phyloP scores from a whole-genome alignment of 53 echinoderm and acorn worm genomes.

The Hippasteria phrygiana region DNA sequence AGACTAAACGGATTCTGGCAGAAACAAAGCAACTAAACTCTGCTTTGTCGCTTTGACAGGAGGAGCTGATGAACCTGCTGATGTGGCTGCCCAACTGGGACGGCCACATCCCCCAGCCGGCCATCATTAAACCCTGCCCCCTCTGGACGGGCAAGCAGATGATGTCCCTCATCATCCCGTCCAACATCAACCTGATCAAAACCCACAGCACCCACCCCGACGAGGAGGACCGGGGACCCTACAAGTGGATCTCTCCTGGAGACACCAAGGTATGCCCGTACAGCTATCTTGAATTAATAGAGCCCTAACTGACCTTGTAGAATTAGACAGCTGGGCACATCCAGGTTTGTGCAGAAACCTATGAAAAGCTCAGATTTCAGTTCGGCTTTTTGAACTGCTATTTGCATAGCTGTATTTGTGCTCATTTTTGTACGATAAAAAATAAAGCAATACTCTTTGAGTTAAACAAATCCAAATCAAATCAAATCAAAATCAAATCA shows the following conservation, averaged over 20 bases:
- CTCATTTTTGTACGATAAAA: no score
- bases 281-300: no score
- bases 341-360: no score
- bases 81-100: slow-evolving; percentile 99
- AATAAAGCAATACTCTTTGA: not conserved
- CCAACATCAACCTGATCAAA: slow-evolving; percentile 90
- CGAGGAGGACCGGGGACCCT: slow-evolving; percentile 90
- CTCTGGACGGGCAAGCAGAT: slow-evolving; percentile 99
- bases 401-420: no score
- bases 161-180: slow-evolving; percentile 89
- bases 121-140: slow-evolving; percentile 94
- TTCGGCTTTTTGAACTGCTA: no score
- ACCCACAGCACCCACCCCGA: slow-evolving; percentile 98
- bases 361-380: no score
- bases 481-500: not conserved
- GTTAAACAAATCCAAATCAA: not conserved
- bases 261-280: slow-evolving; percentile 87
- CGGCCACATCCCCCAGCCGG: slow-evolving; percentile 97
- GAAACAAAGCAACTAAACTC: not conserved
- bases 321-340: no score
- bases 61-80: slow-evolving; percentile 95
- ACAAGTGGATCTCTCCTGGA: slow-evolving; percentile 99
- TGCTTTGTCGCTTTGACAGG: slow-evolving; percentile 41
- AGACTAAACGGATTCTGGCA: no score
- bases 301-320: no score